Conservation (phyloP, 1,140 invertebrate genomes). For the Geopemphigus sp. region DNA sequence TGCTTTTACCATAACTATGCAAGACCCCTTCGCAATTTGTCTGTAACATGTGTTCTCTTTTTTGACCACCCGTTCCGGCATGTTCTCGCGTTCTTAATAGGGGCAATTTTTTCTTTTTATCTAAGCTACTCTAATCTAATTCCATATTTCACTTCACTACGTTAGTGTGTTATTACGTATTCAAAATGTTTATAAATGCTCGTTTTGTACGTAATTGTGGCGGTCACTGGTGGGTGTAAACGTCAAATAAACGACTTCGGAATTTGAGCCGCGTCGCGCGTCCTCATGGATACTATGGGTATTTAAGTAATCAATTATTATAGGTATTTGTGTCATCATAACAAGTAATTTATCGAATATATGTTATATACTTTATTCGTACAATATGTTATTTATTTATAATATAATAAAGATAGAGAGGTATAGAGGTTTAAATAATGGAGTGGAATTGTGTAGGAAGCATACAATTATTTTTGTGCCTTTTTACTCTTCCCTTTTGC, state of each 20-base stretch:
- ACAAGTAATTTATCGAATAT: too few relatives aligned
- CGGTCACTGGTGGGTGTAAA: neutral
- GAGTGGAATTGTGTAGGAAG: too few relatives aligned
- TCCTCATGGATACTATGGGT: too few relatives aligned
- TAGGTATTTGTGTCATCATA: too few relatives aligned
- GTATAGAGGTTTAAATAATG: too few relatives aligned
- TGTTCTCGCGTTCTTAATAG: neutral
- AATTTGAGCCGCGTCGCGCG: too few relatives aligned
- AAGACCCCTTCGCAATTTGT: constrained; percentile 25
- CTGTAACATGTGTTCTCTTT: constrained; percentile 14
- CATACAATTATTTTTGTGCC: too few relatives aligned
- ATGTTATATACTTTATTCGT: too few relatives aligned
- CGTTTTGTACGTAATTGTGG: neutral
- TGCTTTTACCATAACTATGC: constrained; percentile 10
- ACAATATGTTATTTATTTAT: too few relatives aligned
- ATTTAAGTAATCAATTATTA: too few relatives aligned
- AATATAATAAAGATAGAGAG: too few relatives aligned
- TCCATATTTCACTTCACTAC: neutral
- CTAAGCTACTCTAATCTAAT: neutral
- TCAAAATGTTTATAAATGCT: neutral
- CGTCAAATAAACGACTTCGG: neutral
- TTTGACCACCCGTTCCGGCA: neutral
- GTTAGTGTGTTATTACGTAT: neutral
- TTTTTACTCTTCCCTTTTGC: too few relatives aligned
- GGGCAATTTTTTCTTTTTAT: constrained; percentile 6